Conservation (phyloP, 2,888 invertebrate species). For the Onthophagus sagittarius region DNA sequence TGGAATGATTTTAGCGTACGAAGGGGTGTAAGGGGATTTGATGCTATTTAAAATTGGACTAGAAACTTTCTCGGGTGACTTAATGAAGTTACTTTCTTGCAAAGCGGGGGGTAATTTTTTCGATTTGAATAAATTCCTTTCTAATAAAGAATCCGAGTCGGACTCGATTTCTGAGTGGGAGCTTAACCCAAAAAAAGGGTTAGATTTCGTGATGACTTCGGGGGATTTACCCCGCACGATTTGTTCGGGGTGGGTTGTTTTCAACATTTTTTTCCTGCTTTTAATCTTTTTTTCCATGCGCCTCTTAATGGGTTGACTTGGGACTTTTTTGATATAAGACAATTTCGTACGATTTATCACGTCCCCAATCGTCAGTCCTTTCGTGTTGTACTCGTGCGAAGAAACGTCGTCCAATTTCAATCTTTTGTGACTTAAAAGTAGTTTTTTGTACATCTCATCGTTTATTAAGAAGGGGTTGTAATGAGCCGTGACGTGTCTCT, state of each 20-base stretch:
- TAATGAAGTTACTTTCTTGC: conserved; percentile 20
- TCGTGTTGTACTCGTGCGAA: conserved; percentile 72
- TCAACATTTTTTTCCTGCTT: conserved; percentile 34
- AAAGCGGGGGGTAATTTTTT: conserved; percentile 7
- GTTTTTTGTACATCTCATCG: conserved; percentile 65
- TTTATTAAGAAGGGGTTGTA: conserved; percentile 52
- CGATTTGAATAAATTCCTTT: conserved; percentile 24
- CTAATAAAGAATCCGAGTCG: conserved; percentile 39
- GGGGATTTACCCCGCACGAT: conserved; percentile 23
- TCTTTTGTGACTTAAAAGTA: conserved; percentile 67
- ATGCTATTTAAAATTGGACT: conserved; percentile 21
- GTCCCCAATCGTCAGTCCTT: conserved; percentile 72
- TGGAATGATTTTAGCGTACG: conserved; percentile 37
- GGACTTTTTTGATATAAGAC: conserved; percentile 44
- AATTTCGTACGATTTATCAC: conserved; percentile 53
- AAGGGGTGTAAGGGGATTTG: conserved; percentile 16
- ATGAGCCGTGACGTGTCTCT: conserved; percentile 44
- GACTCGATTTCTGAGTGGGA: conserved; percentile 42
- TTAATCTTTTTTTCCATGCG: conserved; percentile 33
- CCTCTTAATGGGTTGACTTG: conserved; percentile 27
- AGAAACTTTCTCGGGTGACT: conserved; percentile 20
- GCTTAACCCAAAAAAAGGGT: conserved; percentile 34
- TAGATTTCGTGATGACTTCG: conserved; percentile 27
- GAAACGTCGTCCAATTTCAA: conserved; percentile 67
- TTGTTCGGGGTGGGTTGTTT: conserved; percentile 32